Conservation (phyloP, 1,140 invertebrate genomes). For the Ceratosolen fusciceps region DNA sequence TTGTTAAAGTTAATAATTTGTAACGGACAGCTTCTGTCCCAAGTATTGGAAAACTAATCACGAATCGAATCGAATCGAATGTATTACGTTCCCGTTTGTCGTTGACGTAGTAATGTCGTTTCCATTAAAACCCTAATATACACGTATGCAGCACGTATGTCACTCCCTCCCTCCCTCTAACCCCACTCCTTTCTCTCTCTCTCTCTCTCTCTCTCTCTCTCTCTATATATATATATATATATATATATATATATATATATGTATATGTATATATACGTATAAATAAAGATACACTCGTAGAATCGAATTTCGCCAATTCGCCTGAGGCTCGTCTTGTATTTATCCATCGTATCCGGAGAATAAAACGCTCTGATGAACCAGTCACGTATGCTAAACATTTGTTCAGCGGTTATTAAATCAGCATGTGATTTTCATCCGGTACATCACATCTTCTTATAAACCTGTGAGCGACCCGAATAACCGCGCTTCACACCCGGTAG, state of each 20-base stretch:
- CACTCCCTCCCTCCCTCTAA: too few species aligned
- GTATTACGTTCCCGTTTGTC: neutral
- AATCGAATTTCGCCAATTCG: neutral
- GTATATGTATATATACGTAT: too few species aligned
- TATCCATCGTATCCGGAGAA: neutral
- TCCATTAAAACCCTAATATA: neutral
- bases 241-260: too few species aligned
- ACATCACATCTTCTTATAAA: neutral
- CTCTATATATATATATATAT: too few species aligned
- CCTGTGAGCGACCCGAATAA: neutral
- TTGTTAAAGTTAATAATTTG: too few species aligned
- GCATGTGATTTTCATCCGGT: slow-evolving; percentile 2
- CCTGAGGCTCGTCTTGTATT: neutral
- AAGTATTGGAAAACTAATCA: neutral
- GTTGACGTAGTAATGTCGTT: neutral
- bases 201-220: too few species aligned
- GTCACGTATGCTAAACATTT: slow-evolving; percentile 28
- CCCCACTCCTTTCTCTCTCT: too few species aligned
- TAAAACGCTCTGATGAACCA: neutral
- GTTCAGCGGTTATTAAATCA: neutral
- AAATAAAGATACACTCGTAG: neutral
- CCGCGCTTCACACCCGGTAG: neutral
- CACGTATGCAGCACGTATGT: too few species aligned
- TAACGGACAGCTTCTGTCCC: too few species aligned
- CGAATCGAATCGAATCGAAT: neutral